Evolutionary conservation across 1,140 invertebrate genomes (phyloP).

Genomic region (Charaxes varanes): DNA sequence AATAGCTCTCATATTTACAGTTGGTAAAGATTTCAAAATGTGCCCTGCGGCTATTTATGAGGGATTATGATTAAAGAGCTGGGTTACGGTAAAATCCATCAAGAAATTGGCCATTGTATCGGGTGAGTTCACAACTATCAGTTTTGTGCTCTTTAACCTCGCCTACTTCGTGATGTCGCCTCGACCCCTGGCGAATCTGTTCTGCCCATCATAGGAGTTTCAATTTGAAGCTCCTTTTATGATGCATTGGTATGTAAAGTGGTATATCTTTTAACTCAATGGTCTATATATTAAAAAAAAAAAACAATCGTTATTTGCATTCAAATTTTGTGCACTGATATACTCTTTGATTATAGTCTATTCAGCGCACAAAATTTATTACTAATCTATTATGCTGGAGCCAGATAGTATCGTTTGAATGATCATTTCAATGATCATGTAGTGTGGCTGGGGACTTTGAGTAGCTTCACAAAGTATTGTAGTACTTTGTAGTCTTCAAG

Average conservation of each 20-base stretch:
- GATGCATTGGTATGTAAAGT: slow-evolving; percentile 13
- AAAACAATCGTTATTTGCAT: too few species aligned
- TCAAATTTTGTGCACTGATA: too few species aligned
- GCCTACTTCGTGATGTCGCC: slow-evolving; percentile 60
- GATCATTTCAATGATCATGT: too few species aligned
- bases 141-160: slow-evolving; percentile 59
- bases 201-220: slow-evolving; percentile 68
- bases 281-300: too few species aligned
- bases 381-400: too few species aligned
- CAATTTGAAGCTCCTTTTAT: slow-evolving; percentile 57
- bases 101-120: slow-evolving; percentile 68
- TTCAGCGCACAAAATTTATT: too few species aligned
- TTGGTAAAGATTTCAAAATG: slow-evolving; percentile 3
- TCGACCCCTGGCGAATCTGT: slow-evolving; percentile 58
- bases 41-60: slow-evolving; percentile 7
- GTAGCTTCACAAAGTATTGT: too few species aligned
- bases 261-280: slow-evolving; percentile 12
- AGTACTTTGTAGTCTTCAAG: too few species aligned
- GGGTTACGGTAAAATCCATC: slow-evolving; percentile 26
- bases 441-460: too few species aligned
- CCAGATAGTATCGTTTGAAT: too few species aligned
- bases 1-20: too few species aligned
- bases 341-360: too few species aligned
- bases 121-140: slow-evolving; percentile 54
- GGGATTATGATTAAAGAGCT: slow-evolving; percentile 17